Evolutionary conservation across 2,113 vertebrate species (phyloP).

Genomic region (Neofelis nebulosa): DNA sequence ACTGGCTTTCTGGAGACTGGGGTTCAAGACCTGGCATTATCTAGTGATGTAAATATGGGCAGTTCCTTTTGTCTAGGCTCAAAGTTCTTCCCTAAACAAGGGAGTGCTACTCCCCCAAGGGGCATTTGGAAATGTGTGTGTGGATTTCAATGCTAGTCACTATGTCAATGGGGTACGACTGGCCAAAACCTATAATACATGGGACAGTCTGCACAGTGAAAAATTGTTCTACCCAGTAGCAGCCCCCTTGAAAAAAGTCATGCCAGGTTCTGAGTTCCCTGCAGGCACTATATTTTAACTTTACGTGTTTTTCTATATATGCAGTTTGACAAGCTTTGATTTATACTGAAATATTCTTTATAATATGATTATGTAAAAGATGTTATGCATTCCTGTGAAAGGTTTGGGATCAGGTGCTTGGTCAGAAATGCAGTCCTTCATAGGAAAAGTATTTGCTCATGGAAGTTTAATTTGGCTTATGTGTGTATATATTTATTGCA

Average conservation of each 20-base stretch:
- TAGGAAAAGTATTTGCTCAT: conserved; percentile 27
- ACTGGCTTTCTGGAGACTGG: background rate
- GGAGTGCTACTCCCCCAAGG: background rate
- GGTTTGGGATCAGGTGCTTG: background rate
- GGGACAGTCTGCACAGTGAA: background rate
- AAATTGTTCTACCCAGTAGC: background rate
- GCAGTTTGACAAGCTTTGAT: background rate
- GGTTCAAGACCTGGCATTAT: background rate
- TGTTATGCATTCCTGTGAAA: background rate
- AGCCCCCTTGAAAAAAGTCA: background rate
- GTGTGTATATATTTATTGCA: background rate
- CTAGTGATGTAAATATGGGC: background rate
- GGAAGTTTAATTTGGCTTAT: conserved; percentile 28
- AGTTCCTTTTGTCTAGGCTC: background rate
- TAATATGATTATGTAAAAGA: background rate
- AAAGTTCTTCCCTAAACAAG: background rate
- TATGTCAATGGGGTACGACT: background rate
- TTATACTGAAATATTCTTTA: conserved; percentile 18
- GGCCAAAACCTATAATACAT: too few species aligned
- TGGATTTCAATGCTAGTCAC: background rate
- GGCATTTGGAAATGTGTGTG: background rate
- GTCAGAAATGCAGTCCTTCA: background rate
- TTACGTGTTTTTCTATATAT: background rate
- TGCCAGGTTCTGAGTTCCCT: background rate
- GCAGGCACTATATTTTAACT: background rate